Percentiles rank a stretch among this genome's conserved stretches.
phyloP scores from a whole-genome alignment of 2,888 invertebrate genomes.

The Agrochola macilenta region DNA sequence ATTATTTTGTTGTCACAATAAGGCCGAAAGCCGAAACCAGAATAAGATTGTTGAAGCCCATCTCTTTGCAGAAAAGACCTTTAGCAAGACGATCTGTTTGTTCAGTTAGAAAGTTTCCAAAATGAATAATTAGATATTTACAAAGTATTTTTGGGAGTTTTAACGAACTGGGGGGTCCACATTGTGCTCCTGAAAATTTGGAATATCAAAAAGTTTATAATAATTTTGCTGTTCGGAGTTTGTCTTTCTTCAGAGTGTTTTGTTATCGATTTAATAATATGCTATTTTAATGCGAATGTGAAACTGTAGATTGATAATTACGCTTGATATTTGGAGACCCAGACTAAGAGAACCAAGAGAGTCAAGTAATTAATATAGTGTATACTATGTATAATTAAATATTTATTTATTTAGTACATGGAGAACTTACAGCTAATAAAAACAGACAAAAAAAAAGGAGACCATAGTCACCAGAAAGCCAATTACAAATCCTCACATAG shows the following conservation, averaged over 20 bases:
- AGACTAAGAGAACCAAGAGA: neutral
- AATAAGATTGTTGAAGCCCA: neutral
- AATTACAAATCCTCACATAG: too few relatives aligned
- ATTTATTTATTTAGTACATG: too few relatives aligned
- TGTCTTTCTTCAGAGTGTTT: slow-evolving; percentile 2
- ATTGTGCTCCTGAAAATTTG: slow-evolving; percentile 40
- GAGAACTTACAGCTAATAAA: too few relatives aligned
- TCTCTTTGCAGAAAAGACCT: slow-evolving; percentile 44
- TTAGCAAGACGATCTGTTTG: slow-evolving; percentile 57
- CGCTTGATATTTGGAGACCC: neutral
- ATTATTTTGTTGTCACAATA: neutral
- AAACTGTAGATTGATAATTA: neutral
- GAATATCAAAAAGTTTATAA: slow-evolving; percentile 49
- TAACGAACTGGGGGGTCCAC: slow-evolving; percentile 41
- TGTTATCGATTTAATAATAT: slow-evolving; percentile 5
- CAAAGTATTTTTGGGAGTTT: slow-evolving; percentile 55
- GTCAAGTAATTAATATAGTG: neutral
- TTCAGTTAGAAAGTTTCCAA: slow-evolving; percentile 50
- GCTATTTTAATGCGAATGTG: neutral
- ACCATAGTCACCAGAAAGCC: too few relatives aligned
- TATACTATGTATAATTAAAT: neutral
- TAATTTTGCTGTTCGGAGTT: slow-evolving; percentile 33
- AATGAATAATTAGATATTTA: slow-evolving; percentile 62
- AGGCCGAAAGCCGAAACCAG: slow-evolving; percentile 40
- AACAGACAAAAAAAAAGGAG: too few relatives aligned